These are phyloP conservation scores for Nematostella vectensis DNA, from an alignment of 92 coral and sea anemone genomes.

Conservation along the genomic window DNA sequence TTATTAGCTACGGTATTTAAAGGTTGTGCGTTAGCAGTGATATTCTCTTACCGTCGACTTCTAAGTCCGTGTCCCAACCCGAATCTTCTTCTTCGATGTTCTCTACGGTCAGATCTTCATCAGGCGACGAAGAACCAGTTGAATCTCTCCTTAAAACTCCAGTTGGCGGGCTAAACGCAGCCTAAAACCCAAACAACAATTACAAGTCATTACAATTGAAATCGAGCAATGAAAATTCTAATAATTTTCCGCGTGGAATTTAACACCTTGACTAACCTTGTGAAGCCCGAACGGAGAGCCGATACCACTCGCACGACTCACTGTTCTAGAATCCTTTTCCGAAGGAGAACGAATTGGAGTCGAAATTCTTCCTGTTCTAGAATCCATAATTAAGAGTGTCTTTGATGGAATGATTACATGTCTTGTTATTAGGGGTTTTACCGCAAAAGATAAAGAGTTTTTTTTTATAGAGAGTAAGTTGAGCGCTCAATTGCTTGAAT, in stretches of 20 bases:
- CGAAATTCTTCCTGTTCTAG: slow-evolving; percentile 64
- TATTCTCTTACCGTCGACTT: slow-evolving; percentile 91
- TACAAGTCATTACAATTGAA: not conserved
- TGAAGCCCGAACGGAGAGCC: slow-evolving; percentile 69
- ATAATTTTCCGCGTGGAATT: not conserved
- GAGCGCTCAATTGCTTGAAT: slow-evolving; percentile 27
- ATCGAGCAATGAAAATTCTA: not conserved
- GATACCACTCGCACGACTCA: slow-evolving; percentile 59
- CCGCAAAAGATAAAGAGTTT: not conserved
- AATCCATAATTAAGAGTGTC: slow-evolving; percentile 46
- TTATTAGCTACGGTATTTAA: no score
- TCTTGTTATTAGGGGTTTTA: not conserved
- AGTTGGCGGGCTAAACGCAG: slow-evolving; percentile 71
- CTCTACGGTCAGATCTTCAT: slow-evolving; percentile 37
- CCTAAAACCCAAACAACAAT: slow-evolving; percentile 19
- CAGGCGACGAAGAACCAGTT: slow-evolving; percentile 47
- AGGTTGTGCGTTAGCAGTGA: no score
- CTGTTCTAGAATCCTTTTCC: slow-evolving; percentile 70
- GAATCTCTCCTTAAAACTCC: slow-evolving; percentile 71
- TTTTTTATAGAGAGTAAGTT: not conserved
- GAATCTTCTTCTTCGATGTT: slow-evolving; percentile 56
- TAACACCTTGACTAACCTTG: slow-evolving; percentile 27
- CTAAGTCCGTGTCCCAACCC: slow-evolving; percentile 96
- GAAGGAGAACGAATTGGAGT: slow-evolving; percentile 97
- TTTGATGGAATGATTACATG: not conserved